These are phyloP conservation scores for Eudemis profundana DNA, from an alignment of 2,888 invertebrate species.

Conservation along the genomic window DNA sequence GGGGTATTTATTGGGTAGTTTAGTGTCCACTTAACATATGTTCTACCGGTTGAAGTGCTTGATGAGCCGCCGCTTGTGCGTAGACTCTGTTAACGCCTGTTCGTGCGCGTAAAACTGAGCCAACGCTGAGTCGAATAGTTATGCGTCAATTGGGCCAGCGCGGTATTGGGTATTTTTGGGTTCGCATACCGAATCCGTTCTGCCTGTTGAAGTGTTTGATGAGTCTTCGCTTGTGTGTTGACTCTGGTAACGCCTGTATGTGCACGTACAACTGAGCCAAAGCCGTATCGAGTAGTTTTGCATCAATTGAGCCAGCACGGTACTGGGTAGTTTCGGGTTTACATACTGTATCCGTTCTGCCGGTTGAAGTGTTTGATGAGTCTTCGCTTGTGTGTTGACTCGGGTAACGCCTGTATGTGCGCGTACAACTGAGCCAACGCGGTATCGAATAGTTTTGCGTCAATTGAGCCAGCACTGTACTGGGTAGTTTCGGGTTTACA, in stretches of 20 bases:
- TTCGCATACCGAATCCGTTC: slow-evolving; percentile 89
- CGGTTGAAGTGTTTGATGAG: slow-evolving; percentile 95
- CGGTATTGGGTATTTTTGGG: background rate
- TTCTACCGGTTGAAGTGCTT: slow-evolving; percentile 96
- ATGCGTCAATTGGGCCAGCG: background rate
- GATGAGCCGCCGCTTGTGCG: slow-evolving; percentile 92
- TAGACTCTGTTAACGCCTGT: slow-evolving; percentile 94
- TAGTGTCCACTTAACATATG: slow-evolving; percentile 81
- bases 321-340: too few species aligned
- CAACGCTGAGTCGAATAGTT: slow-evolving; percentile 91
- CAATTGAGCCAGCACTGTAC: background rate
- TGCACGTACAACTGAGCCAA: slow-evolving; percentile 90
- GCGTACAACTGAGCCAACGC: slow-evolving; percentile 96
- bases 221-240: slow-evolving; percentile 81
- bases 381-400: slow-evolving; percentile 93
- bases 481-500: slow-evolving; percentile 7
- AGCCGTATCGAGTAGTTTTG: too few species aligned
- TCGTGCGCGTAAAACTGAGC: slow-evolving; percentile 97
- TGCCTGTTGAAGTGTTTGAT: slow-evolving; percentile 96
- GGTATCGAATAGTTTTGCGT: too few species aligned
- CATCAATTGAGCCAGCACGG: slow-evolving; percentile 89
- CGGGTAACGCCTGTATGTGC: slow-evolving; percentile 94
- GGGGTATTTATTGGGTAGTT: background rate
- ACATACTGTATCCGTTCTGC: slow-evolving; percentile 91
- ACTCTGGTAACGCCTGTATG: background rate